Conservation (phyloP, 2,888 invertebrate species). For the Sceliomorpha sp. region DNA sequence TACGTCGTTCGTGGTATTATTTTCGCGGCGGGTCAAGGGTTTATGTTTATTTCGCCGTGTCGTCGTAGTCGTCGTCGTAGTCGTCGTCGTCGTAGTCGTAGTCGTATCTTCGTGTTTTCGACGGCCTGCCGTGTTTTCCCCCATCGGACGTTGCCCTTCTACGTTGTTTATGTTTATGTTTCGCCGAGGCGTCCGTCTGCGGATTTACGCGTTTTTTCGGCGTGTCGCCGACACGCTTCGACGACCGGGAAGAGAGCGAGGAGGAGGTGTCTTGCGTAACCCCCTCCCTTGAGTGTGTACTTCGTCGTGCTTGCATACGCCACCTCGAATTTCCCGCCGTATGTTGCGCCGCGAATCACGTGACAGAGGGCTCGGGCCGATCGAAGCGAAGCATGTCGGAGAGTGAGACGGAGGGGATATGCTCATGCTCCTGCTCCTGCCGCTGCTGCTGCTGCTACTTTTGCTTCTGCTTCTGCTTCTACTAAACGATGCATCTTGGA, state of each 20-base stretch:
- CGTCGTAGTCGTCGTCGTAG: too few species aligned
- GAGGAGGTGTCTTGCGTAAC: not conserved
- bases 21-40: conserved; percentile 18
- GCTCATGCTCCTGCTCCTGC: too few species aligned
- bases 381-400: conserved; percentile 33
- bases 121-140: not conserved
- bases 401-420: conserved; percentile 4
- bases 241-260: not conserved
- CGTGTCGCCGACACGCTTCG: not conserved
- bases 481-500: too few species aligned
- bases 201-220: not conserved
- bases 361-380: conserved; percentile 43
- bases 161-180: not conserved
- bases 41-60: conserved; percentile 26
- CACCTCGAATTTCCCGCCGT: conserved; percentile 48
- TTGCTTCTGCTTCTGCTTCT: too few species aligned
- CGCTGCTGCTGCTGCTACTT: too few species aligned
- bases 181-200: conserved; percentile 2
- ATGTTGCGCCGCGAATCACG: conserved; percentile 33
- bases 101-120: not conserved
- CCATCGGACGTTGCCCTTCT: not conserved
- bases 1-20: conserved; percentile 6
- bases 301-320: conserved; percentile 10
- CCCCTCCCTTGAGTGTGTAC: conserved; percentile 26
- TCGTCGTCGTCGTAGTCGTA: too few species aligned